Base-by-base conservation (phyloP, 1,140 invertebrate species). In the Apolygus lucorum region DNA sequence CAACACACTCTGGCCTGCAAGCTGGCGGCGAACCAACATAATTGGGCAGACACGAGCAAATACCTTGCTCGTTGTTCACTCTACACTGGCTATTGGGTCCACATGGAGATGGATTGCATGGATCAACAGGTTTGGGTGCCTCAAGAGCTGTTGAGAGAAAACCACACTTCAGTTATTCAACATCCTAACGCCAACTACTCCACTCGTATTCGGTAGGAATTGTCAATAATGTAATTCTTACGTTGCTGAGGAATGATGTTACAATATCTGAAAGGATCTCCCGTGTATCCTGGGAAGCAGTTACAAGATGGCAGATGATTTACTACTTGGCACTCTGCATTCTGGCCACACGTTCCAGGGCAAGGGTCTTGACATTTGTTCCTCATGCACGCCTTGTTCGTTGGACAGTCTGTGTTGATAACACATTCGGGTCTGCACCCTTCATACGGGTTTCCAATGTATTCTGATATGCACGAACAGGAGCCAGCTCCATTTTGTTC, bases 291-390 rank as follows among this genome's bases (percentile, higher is more conserved):
- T 52, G 76, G 68, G 25, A 83, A 81, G 76, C 90, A 91, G 66
- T 80, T 85, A 73, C 89, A 91, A 59, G 84, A 81, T 21, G 88
- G 84, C 52, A 86, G 79, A 74, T 90, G 86, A 78, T 88, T 88
- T 2, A 85, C 78, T 2, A 88, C 85, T 75, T 85, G 83, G 76
- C 88, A 91, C 26, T 84, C 74, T 17, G 88, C 86, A 74, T 85
- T 85, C 54, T 82, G 76, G 25, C 86, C 87, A 76, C 87, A 90
- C 27, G 83, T 85, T 75, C 84, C 87, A 64, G 82, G 82, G 75
- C 88, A 90, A 11, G 88, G 88, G 77, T 90, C 84, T 73, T 81
- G 78, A 76, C 88, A 90, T 78, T 86, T 87, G 74, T 85, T 86
- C 69, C 80, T 82, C 17, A 84, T 77, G 75, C 87, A 88, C 29